Base-by-base conservation (phyloP, 2,888 invertebrate species). In the Watsonalla cultraria region DNA sequence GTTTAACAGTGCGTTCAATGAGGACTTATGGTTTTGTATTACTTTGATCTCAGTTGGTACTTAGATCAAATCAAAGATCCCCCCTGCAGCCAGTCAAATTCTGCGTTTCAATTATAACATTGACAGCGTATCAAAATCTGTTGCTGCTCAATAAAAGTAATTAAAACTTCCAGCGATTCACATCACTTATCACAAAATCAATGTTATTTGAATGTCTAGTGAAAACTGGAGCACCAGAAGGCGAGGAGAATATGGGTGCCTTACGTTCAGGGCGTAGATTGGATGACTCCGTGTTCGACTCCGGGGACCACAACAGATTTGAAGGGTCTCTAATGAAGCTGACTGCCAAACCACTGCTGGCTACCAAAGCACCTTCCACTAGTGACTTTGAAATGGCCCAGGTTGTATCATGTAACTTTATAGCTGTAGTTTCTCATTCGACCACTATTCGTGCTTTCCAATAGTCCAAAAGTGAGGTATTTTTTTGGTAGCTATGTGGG, bases 311-410 rank as follows among this genome's bases (percentile, higher is more conserved):
- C 24, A 72, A 79, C 53, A 75, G 66, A 39, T 87, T 75, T 51
- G 87, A 88, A 54, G 86, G 84, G 0, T 76, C 78, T 0, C 66
- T 88, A 15, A 78, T 86, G 80, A 82, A 72, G 54, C 72, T 86
- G 0, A 86, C 86, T 0, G 78, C 78, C 0, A 80, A 68, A 45
- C 72, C 82, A 14, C 62, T 70, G 0, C 61, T 61, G 14, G 45
- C 67, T 5, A 54, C 54, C 4, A 51, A 46, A 6, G 48, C 50
- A 0, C 8, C 35, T 0, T 50, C 62, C 0, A 69, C 71, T 0
- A 52, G 46, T 0, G 73, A 72, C 51, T 0, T 9, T 0, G 60
- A 61, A 8, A 59, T 73, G 57, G 51, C 9, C 5, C 54, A 64
- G 50, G 78, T 77, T 52, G 45, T 24, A 24, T 24, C 24, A 24